A percentile compares a stretch with the other conserved stretches of the same genome.
Conservation (phyloP, 2,888 invertebrate genomes). For the Osedax fenrisi region DNA sequence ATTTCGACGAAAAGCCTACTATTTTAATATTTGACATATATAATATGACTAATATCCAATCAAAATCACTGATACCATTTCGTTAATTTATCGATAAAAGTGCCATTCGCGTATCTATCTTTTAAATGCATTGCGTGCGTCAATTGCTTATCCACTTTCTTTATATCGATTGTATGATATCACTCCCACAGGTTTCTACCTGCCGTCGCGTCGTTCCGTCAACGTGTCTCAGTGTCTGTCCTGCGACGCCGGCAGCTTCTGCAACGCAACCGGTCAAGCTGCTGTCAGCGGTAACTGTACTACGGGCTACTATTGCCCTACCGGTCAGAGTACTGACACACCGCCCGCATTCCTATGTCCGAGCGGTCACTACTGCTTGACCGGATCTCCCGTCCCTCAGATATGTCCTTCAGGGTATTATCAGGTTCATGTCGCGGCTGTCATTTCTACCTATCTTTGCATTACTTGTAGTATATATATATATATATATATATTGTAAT, state of each 20-base stretch:
- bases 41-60: no score
- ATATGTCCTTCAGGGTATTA: constrained; percentile 44
- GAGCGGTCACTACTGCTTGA: constrained; percentile 42
- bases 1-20: no score
- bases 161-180: no score
- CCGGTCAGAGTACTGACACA: constrained; percentile 37
- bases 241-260: constrained; percentile 46
- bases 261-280: constrained; percentile 42
- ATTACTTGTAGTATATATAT: no score
- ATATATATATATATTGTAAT: background rate
- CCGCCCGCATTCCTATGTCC: constrained; percentile 44
- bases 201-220: constrained; percentile 40
- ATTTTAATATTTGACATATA: no score
- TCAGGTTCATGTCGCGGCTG: constrained; percentile 38
- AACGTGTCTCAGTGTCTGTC: constrained; percentile 42
- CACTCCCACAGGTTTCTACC: constrained; percentile 41
- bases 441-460: no score
- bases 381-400: constrained; percentile 38
- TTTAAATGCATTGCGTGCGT: no score
- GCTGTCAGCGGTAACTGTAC: constrained; percentile 42
- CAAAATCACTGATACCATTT: no score
- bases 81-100: no score
- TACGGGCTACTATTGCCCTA: constrained; percentile 45
- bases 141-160: no score
- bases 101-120: no score